Evolutionary conservation across 2,888 invertebrate genomes (phyloP).

Genomic region (Theristus sp.): DNA sequence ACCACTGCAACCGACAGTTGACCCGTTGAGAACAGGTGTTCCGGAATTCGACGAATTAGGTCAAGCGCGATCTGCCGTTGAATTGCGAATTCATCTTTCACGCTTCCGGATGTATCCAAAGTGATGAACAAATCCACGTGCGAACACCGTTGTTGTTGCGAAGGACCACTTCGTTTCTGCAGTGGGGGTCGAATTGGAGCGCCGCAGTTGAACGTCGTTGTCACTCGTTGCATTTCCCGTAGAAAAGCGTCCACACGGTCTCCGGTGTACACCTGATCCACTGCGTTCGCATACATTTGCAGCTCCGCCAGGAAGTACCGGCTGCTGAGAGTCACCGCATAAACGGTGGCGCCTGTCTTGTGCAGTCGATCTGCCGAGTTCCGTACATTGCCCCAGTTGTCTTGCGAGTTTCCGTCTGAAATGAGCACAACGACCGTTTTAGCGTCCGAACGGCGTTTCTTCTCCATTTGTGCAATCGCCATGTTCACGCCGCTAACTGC

Average conservation of each 20-base stretch:
- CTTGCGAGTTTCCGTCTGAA: conserved; percentile 19
- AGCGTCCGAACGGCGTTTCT: conserved; percentile 4
- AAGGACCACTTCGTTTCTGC: too few relatives aligned
- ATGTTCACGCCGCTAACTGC: background rate
- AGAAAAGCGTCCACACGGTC: background rate
- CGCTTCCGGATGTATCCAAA: conserved; percentile 13
- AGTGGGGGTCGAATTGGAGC: background rate
- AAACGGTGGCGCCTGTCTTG: conserved; percentile 11
- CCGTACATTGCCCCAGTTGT: conserved; percentile 15
- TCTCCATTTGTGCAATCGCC: background rate
- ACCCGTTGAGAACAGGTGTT: background rate
- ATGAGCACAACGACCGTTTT: conserved; percentile 5
- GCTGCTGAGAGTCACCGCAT: conserved; percentile 13
- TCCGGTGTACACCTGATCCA: background rate
- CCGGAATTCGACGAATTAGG: conserved; percentile 5
- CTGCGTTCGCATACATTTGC: conserved; percentile 14
- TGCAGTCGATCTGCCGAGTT: conserved; percentile 11
- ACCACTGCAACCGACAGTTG: conserved; percentile 8
- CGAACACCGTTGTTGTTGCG: too few relatives aligned
- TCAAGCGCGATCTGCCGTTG: conserved; percentile 8
- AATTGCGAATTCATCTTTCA: conserved; percentile 10
- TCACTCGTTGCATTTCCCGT: background rate
- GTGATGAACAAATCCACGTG: conserved; percentile 12
- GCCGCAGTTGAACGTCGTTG: background rate
- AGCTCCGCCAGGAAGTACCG: conserved; percentile 16